Evolutionary conservation across 2,797 vertebrate genomes (phyloP).

Genomic region (Spinibarbus caldwelli): DNA sequence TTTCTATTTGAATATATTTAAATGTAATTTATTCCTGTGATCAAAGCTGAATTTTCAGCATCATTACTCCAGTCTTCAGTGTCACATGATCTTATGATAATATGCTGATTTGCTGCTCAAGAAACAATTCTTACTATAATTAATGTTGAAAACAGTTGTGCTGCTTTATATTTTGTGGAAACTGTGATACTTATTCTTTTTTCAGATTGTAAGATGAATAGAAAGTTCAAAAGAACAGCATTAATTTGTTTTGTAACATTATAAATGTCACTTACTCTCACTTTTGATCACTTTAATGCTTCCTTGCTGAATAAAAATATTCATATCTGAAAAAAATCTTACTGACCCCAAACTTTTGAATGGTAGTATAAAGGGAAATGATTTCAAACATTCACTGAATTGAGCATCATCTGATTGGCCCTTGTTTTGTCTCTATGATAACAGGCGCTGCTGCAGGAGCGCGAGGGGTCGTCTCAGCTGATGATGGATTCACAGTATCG

Average conservation of each 20-base stretch:
- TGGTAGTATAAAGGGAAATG: not conserved
- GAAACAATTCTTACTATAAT: not conserved
- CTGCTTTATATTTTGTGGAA: not conserved
- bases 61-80: not conserved
- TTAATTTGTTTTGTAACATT: not conserved
- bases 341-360: not conserved
- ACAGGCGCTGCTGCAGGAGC: conserved; percentile 87
- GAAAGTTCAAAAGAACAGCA: not conserved
- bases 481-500: conserved; percentile 91
- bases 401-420: not conserved
- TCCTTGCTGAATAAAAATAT: not conserved
- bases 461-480: conserved; percentile 84
- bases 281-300: not conserved
- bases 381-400: not conserved
- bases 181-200: no score
- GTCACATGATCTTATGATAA: not conserved
- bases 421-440: conserved; percentile 16
- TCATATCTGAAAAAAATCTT: not conserved
- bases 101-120: not conserved
- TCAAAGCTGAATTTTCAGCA: not conserved
- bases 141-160: not conserved
- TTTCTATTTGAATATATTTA: not conserved
- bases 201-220: not conserved
- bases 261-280: not conserved
- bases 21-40: not conserved